Evolutionary conservation across 1,140 invertebrate species (phyloP).

Genomic region (Pogonomyrmex barbatus): DNA sequence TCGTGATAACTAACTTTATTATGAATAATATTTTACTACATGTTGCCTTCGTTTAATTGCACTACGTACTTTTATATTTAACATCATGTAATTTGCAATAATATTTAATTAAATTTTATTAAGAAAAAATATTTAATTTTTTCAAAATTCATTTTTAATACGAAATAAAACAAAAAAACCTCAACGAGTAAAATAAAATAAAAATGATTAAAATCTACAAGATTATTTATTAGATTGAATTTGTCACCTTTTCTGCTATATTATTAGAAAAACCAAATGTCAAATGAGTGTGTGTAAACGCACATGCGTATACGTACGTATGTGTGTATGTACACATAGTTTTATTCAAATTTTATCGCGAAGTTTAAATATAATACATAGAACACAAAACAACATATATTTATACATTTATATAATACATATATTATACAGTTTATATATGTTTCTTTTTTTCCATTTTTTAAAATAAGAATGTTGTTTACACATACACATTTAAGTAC

Average conservation of each 20-base stretch:
- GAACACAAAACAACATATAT: background rate
- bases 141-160: background rate
- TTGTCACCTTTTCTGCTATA: slow-evolving; percentile 51
- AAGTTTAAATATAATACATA: background rate
- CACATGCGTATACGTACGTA: background rate
- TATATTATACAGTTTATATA: background rate
- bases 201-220: slow-evolving; percentile 47
- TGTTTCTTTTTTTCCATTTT: background rate
- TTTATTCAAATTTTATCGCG: background rate
- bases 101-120: slow-evolving; percentile 4
- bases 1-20: no score
- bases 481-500: no score
- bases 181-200: background rate
- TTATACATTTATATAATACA: background rate
- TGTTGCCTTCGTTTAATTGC: no score
- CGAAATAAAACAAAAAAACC: background rate
- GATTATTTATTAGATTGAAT: slow-evolving; percentile 15
- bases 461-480: background rate
- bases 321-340: background rate
- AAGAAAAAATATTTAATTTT: background rate
- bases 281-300: background rate
- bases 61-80: no score
- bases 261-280: background rate
- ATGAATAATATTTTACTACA: no score
- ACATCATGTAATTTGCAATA: no score